phyloP scores from a whole-genome alignment of 2,113 vertebrate species.

The Laterallus jamaicensis region DNA sequence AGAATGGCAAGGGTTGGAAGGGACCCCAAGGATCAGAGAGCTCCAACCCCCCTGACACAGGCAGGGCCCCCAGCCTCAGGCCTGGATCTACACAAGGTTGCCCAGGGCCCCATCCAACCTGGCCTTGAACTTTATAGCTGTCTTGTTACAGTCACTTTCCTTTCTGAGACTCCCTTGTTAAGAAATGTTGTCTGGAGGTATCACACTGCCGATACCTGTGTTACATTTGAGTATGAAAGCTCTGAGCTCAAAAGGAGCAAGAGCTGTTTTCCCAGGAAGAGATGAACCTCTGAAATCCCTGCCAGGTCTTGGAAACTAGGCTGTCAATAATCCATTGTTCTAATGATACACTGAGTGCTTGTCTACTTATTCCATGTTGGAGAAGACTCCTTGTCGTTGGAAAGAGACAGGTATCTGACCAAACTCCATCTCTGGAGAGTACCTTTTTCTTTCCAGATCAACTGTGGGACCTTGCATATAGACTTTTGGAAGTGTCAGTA shows the following conservation, averaged over 20 bases:
- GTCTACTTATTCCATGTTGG: rapidly evolving
- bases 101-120: no score
- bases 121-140: neutral
- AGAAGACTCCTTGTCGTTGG: neutral
- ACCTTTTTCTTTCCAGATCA: neutral
- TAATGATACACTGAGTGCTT: neutral
- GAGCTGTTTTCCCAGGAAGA: neutral
- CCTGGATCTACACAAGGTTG: no score
- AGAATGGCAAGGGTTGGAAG: no score
- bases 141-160: neutral
- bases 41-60: no score
- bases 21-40: no score
- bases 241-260: neutral
- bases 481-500: neutral
- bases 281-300: neutral
- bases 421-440: neutral
- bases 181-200: neutral
- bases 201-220: neutral
- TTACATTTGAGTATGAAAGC: neutral
- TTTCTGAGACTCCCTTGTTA: neutral
- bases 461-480: neutral
- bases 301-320: neutral
- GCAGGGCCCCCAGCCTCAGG: no score
- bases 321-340: no score
- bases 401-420: neutral